phyloP scores from a whole-genome alignment of 2,113 vertebrate species.

The Cyprinodon brontotheroides region DNA sequence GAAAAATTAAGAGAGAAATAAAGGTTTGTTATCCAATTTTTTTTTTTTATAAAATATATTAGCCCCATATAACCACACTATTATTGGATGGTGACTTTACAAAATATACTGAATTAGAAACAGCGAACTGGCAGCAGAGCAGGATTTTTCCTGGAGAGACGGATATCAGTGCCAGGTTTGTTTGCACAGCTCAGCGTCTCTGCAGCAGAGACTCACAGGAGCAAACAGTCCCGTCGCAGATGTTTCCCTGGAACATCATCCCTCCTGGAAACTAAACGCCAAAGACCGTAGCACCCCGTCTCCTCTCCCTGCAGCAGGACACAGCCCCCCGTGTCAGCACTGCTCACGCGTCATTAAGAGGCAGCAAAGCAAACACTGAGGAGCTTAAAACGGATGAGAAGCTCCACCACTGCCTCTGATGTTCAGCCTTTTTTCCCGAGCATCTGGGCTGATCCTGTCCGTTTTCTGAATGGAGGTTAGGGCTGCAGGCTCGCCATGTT shows the following conservation, averaged over 20 bases:
- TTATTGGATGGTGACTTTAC: background rate
- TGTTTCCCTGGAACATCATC: constrained; percentile 70
- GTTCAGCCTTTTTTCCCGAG: background rate
- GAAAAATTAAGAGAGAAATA: background rate
- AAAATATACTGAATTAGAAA: background rate
- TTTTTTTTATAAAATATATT: no score
- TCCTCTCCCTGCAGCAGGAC: constrained; percentile 31
- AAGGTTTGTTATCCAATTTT: no score
- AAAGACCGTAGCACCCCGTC: constrained; percentile 41
- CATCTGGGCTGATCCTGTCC: constrained; percentile 22
- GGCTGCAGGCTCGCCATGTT: constrained; percentile 25
- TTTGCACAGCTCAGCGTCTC: constrained; percentile 29
- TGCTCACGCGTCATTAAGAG: constrained; percentile 37
- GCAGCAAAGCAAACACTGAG: constrained; percentile 42
- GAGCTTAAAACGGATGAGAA: constrained; percentile 25
- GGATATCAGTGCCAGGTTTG: background rate
- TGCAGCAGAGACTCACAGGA: constrained; percentile 10
- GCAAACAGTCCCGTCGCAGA: constrained; percentile 32
- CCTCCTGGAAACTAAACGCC: constrained; percentile 67
- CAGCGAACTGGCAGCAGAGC: constrained; percentile 78
- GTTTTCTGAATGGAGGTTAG: constrained; percentile 22
- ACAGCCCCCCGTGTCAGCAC: constrained; percentile 27
- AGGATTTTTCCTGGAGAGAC: background rate
- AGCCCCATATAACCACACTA: no score
- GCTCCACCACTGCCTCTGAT: constrained; percentile 4